Conservation (phyloP, 1,140 invertebrate genomes). For the Euglossa dilemma region DNA sequence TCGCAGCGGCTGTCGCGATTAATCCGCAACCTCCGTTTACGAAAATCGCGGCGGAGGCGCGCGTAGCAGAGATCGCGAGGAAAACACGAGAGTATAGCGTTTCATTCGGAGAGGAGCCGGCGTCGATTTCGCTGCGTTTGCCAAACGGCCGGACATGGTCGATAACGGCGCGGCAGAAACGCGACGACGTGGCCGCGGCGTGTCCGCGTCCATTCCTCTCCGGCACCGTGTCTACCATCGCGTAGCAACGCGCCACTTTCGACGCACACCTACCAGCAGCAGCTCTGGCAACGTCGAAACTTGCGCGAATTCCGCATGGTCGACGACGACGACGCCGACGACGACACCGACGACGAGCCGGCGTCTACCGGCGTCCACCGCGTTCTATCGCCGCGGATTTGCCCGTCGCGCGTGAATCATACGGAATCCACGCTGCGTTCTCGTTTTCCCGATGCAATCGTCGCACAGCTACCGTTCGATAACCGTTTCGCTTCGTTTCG, state of each 20-base stretch:
- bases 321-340: background rate
- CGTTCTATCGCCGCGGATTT: background rate
- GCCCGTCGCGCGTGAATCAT: background rate
- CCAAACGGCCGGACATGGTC: conserved; percentile 54
- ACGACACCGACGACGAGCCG: too few species aligned
- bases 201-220: conserved; percentile 41
- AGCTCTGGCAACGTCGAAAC: conserved; percentile 53
- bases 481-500: too few species aligned
- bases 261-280: background rate
- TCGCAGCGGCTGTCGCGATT: too few species aligned
- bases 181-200: conserved; percentile 57
- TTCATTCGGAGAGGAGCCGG: conserved; percentile 25
- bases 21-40: background rate
- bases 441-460: background rate
- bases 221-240: conserved; percentile 39
- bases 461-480: background rate
- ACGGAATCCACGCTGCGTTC: background rate
- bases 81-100: background rate
- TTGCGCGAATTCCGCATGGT: conserved; percentile 58
- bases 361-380: background rate
- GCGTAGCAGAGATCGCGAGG: background rate
- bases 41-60: background rate
- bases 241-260: conserved; percentile 60
- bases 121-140: conserved; percentile 59
- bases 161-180: conserved; percentile 66